Conservation (phyloP, 2,888 invertebrate genomes). For the Heterodera filipjevi region DNA sequence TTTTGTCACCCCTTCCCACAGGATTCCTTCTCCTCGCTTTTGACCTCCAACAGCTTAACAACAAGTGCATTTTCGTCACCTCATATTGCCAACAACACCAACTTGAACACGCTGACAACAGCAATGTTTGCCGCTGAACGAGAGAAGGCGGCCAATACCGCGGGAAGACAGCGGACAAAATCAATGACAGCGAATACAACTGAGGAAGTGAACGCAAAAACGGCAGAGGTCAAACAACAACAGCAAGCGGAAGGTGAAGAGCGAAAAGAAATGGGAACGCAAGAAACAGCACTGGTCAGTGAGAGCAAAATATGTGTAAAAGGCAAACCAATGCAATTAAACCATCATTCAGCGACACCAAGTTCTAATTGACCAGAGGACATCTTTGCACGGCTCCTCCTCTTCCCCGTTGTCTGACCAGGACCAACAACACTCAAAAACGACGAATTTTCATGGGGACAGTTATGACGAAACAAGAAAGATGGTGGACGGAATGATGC, state of each 20-base stretch:
- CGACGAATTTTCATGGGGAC: not conserved
- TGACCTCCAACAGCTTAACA: not conserved
- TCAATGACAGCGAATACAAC: not conserved
- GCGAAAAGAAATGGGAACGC: not conserved
- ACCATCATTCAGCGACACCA: not conserved
- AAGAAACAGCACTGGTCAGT: not conserved
- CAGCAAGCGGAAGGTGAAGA: not conserved
- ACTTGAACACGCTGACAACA: constrained; percentile 23
- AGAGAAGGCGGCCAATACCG: not conserved
- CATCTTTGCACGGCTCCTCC: not conserved
- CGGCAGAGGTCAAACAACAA: not conserved
- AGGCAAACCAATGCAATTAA: not conserved
- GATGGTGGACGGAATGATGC: not conserved
- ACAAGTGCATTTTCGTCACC: constrained; percentile 19
- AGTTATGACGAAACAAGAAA: not conserved
- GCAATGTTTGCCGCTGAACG: constrained; percentile 22
- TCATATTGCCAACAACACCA: constrained; percentile 15
- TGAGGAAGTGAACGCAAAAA: not conserved
- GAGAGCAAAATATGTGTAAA: not conserved
- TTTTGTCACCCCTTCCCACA: not conserved
- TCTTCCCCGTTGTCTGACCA: not conserved
- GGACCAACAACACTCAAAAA: not conserved
- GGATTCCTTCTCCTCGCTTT: not conserved
- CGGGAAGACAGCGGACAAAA: not conserved
- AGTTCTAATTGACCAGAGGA: not conserved